Evolutionary conservation across 2,113 vertebrate genomes (phyloP).

Genomic region (Pachycephala philippinensis): DNA sequence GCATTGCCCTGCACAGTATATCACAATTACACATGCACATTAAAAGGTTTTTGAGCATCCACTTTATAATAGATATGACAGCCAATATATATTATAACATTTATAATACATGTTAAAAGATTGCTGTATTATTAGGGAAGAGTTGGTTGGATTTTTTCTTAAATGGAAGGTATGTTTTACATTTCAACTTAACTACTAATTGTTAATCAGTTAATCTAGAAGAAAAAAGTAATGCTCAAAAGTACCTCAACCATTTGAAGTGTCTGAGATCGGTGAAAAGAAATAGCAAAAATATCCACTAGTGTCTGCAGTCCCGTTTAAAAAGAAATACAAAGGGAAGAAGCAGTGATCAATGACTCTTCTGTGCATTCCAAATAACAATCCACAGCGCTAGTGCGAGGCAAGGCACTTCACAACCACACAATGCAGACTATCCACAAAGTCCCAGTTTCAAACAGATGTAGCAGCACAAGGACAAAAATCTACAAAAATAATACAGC

Average conservation of each 20-base stretch:
- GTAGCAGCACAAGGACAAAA: constrained; percentile 48
- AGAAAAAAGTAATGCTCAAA: constrained; percentile 20
- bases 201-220: background rate
- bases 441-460: constrained; percentile 40
- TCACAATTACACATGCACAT: background rate
- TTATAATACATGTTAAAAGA: background rate
- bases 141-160: background rate
- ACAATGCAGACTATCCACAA: background rate
- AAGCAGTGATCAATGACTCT: constrained; percentile 3
- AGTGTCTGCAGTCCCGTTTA: background rate
- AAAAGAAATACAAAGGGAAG: background rate
- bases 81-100: background rate
- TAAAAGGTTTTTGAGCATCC: background rate
- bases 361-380: constrained; percentile 32
- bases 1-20: background rate
- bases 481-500: constrained; percentile 26
- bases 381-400: constrained; percentile 36
- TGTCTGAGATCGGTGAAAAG: background rate
- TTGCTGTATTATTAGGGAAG: background rate
- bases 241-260: constrained; percentile 55
- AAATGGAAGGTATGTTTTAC: background rate
- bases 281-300: constrained; percentile 19
- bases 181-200: background rate
- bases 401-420: constrained; percentile 15
- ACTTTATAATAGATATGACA: background rate